phyloP scores from a whole-genome alignment of 2,888 invertebrate species.

The Aspidiotus rigidus region DNA sequence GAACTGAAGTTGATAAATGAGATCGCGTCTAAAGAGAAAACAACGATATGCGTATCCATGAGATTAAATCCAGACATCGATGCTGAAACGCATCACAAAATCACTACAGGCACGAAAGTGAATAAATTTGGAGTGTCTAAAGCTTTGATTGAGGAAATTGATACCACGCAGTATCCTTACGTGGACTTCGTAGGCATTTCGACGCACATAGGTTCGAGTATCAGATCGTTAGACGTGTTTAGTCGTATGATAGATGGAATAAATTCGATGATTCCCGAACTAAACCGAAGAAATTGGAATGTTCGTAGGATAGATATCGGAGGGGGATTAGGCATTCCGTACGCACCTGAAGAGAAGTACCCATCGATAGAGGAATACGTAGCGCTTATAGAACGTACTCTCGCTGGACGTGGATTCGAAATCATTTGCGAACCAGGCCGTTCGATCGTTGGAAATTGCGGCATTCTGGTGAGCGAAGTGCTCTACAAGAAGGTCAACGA shows the following conservation, averaged over 20 bases:
- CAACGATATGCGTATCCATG: background rate
- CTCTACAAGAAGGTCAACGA: constrained; percentile 14
- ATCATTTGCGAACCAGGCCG: constrained; percentile 25
- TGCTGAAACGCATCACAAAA: constrained; percentile 17
- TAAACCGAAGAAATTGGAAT: background rate
- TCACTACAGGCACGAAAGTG: constrained; percentile 12
- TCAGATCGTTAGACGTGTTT: constrained; percentile 9
- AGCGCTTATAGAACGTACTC: background rate
- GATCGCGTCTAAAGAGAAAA: background rate
- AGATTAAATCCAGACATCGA: constrained; percentile 19
- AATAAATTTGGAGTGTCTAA: constrained; percentile 20
- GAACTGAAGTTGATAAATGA: constrained; percentile 13
- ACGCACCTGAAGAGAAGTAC: background rate
- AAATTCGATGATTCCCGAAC: background rate
- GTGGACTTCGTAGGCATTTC: constrained; percentile 15
- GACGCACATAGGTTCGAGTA: constrained; percentile 18
- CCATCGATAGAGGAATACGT: constrained; percentile 17
- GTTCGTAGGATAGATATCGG: constrained; percentile 14
- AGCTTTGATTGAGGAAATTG: constrained; percentile 5
- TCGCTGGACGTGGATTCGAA: constrained; percentile 6
- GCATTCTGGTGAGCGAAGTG: constrained; percentile 15
- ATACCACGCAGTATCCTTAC: background rate
- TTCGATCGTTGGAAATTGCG: constrained; percentile 13
- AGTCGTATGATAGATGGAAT: background rate
- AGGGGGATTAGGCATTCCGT: constrained; percentile 22